Conservation (phyloP, 2,888 invertebrate genomes). For the Leptinotarsa haldemani region DNA sequence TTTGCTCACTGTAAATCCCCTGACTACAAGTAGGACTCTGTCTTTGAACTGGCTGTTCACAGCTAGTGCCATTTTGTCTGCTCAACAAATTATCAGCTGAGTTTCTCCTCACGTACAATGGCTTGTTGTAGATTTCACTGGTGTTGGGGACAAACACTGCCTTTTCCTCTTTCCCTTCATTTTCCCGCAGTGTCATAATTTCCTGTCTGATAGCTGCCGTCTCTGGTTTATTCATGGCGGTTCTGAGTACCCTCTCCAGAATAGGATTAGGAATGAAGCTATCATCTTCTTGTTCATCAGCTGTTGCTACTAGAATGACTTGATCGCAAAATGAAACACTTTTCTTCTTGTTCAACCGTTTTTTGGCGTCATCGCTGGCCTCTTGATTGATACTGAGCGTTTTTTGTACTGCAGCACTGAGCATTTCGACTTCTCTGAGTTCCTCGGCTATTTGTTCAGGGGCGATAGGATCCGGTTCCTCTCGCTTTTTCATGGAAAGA, state of each 20-base stretch:
- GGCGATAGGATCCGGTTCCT: conserved; percentile 58
- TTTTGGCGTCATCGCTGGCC: conserved; percentile 62
- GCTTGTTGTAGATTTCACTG: conserved; percentile 34
- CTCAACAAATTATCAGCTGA: conserved; percentile 55
- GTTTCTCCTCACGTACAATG: conserved; percentile 56
- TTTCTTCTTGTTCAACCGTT: conserved; percentile 83
- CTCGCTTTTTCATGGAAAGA: conserved; percentile 56
- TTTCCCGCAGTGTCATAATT: conserved; percentile 67
- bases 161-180: conserved; percentile 55
- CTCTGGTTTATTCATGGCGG: conserved; percentile 82
- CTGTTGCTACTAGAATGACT: conserved; percentile 91
- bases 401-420: conserved; percentile 69
- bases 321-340: conserved; percentile 96
- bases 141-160: background rate
- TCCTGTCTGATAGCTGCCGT: conserved; percentile 69
- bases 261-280: conserved; percentile 93
- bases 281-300: conserved; percentile 91
- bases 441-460: conserved; percentile 70
- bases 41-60: conserved; percentile 25
- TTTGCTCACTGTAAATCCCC: conserved; percentile 56
- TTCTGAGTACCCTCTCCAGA: conserved; percentile 84
- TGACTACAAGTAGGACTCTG: conserved; percentile 50
- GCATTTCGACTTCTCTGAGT: conserved; percentile 70
- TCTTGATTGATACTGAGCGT: conserved; percentile 61
- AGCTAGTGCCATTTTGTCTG: conserved; percentile 33